Evolutionary conservation across 2,113 vertebrate species (phyloP).

Genomic region (Anser cygnoides): DNA sequence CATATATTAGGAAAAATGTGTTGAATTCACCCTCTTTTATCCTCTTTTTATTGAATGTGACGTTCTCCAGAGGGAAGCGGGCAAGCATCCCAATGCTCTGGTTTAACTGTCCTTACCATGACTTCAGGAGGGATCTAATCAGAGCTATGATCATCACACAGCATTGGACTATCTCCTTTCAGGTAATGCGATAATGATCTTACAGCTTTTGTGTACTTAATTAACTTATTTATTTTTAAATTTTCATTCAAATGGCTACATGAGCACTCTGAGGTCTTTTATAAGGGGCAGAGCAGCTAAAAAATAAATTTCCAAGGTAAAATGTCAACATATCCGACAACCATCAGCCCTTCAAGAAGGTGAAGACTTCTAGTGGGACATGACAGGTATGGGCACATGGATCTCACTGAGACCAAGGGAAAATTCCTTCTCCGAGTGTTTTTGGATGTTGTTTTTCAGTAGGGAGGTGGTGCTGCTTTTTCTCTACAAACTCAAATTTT

Average conservation of each 20-base stretch:
- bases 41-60: not conserved
- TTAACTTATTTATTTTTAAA: not conserved
- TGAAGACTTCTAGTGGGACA: not conserved
- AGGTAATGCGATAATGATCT: not conserved
- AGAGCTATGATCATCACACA: not conserved
- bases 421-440: not conserved
- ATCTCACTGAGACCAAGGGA: not conserved
- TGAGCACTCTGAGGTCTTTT: not conserved
- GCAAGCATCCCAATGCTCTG: not conserved
- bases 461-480: not conserved
- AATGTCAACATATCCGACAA: not conserved
- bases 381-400: rapidly evolving
- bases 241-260: not conserved
- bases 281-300: not conserved
- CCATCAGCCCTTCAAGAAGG: not conserved
- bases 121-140: not conserved
- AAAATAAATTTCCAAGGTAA: not conserved
- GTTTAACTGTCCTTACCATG: not conserved
- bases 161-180: not conserved
- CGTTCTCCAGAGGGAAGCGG: not conserved
- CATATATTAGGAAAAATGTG: not conserved
- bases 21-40: not conserved
- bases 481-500: not conserved
- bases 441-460: not conserved
- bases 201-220: not conserved